Evolutionary conservation across 2,113 vertebrate genomes (phyloP).

Genomic region (Chauna torquata): DNA sequence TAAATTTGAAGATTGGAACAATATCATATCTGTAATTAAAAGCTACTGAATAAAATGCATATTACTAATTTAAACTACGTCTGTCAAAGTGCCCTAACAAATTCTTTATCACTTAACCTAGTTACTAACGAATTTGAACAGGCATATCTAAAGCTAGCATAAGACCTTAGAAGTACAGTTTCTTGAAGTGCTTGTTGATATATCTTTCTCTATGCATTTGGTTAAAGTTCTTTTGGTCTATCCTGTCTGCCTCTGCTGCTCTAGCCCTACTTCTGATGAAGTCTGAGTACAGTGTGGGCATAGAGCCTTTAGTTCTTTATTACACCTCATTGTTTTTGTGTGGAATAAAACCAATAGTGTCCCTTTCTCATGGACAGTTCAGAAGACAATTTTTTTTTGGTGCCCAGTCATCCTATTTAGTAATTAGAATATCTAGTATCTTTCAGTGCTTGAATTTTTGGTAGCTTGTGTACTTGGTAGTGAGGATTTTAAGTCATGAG

Average conservation of each 20-base stretch:
- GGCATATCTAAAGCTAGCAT: background rate
- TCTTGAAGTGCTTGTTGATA: background rate
- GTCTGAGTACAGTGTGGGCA: background rate
- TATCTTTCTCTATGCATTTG: background rate
- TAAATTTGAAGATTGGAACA: background rate
- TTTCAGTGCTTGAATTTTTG: background rate
- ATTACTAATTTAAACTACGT: background rate
- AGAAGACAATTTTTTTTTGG: background rate
- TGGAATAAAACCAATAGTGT: background rate
- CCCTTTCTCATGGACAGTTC: background rate
- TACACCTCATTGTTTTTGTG: background rate
- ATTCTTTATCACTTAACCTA: background rate
- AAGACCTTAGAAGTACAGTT: background rate
- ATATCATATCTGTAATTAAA: background rate
- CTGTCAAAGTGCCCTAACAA: background rate
- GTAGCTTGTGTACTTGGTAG: background rate
- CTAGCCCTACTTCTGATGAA: background rate
- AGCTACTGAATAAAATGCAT: background rate
- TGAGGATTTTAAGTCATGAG: background rate
- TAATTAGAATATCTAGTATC: background rate
- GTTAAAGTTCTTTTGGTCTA: background rate
- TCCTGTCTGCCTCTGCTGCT: background rate
- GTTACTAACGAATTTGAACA: background rate
- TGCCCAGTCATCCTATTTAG: background rate
- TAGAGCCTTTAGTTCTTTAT: background rate